Evolutionary conservation across 30 jellyfish, hydroid and myxozoan genomes (phyloP).

Genomic region (Turritopsis dohrnii): DNA sequence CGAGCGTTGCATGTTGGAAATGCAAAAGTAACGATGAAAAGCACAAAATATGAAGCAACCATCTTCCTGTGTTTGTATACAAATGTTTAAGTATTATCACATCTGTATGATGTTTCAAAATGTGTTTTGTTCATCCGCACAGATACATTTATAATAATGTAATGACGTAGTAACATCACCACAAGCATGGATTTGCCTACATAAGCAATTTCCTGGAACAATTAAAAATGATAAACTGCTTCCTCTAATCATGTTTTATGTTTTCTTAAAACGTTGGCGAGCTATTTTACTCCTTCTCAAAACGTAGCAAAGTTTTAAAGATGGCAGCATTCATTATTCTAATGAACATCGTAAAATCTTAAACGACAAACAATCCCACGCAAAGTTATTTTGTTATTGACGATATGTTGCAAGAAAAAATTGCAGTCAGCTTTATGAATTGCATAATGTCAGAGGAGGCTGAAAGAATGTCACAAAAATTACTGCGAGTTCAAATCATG

Average conservation of each 20-base stretch:
- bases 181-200: neutral
- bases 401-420: neutral
- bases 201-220: neutral
- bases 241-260: neutral
- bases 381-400: too few species aligned
- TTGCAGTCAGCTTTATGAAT: neutral
- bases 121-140: neutral
- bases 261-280: neutral
- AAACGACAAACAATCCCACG: neutral
- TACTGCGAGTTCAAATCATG: too few species aligned
- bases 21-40: neutral
- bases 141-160: neutral
- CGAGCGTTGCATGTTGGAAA: neutral
- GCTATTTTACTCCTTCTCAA: neutral
- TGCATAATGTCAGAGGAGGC: neutral
- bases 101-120: neutral
- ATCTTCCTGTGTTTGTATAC: neutral
- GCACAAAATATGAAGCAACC: neutral
- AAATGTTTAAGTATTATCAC: neutral
- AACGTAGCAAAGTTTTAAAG: neutral
- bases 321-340: neutral
- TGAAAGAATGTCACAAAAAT: too few species aligned
- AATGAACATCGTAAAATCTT: neutral
- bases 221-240: neutral
- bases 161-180: neutral